Conservation (phyloP, 2,797 vertebrate species). For the Yasuhikotakia modesta region DNA sequence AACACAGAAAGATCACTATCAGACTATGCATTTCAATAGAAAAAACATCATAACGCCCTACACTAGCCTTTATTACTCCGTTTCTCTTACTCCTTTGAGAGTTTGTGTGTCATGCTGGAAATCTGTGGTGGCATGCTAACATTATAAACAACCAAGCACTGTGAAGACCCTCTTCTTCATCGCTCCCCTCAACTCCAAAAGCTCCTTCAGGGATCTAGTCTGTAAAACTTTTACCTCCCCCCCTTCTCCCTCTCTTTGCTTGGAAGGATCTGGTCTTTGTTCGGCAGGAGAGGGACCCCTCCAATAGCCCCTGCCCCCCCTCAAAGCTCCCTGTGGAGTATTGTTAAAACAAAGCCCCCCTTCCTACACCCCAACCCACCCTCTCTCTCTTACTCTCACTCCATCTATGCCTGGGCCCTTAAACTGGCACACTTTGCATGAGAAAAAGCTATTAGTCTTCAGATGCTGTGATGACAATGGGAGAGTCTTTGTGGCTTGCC, state of each 20-base stretch:
- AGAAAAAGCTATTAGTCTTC: slow-evolving; percentile 84
- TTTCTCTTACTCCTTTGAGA: slow-evolving; percentile 15
- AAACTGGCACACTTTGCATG: slow-evolving; percentile 81
- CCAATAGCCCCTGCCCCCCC: slow-evolving; percentile 38
- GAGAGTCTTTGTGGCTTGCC: slow-evolving; percentile 70
- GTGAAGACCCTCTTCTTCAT: slow-evolving; percentile 29
- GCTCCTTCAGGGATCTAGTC: slow-evolving; percentile 71
- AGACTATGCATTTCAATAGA: neutral
- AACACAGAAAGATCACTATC: neutral
- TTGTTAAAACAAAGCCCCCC: slow-evolving; percentile 80
- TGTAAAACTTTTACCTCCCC: slow-evolving; percentile 68
- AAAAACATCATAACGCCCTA: neutral
- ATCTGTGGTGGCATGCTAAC: slow-evolving; percentile 1
- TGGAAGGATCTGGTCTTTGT: slow-evolving; percentile 81
- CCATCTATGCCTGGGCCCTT: slow-evolving; percentile 66
- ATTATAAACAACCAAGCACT: slow-evolving; percentile 20
- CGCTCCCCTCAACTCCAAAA: slow-evolving; percentile 52
- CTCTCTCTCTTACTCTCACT: slow-evolving; percentile 50
- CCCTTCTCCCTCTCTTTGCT: slow-evolving; percentile 63
- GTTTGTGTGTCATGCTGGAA: slow-evolving; percentile 1
- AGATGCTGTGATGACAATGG: slow-evolving; percentile 76
- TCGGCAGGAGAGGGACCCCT: slow-evolving; percentile 68
- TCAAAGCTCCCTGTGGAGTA: slow-evolving; percentile 77
- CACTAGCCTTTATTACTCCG: slow-evolving; percentile 54
- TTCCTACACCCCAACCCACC: slow-evolving; percentile 7